Evolutionary conservation across 2,113 vertebrate species (phyloP).

Genomic region (Callorhinus ursinus): DNA sequence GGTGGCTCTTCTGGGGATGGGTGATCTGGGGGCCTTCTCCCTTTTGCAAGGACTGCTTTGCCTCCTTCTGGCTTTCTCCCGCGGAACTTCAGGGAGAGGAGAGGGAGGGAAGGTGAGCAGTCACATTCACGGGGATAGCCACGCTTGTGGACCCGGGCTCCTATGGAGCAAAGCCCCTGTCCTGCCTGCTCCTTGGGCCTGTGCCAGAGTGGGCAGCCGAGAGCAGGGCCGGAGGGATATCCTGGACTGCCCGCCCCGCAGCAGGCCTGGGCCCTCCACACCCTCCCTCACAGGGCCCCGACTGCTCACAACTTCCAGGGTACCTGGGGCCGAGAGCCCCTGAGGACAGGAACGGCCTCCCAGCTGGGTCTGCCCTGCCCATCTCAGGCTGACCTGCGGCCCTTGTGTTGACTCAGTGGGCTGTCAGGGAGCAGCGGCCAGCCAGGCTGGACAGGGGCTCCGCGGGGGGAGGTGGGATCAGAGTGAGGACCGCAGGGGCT

Average conservation of each 20-base stretch:
- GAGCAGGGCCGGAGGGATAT: too few species aligned
- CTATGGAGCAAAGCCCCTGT: rapidly evolving
- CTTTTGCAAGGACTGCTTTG: slow-evolving; percentile 44
- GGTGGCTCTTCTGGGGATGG: background rate
- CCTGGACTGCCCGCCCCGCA: background rate
- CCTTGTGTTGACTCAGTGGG: background rate
- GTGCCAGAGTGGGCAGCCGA: rapidly evolving
- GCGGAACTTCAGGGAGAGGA: slow-evolving; percentile 54
- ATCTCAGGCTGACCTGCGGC: rapidly evolving
- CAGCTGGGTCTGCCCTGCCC: background rate
- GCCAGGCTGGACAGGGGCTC: rapidly evolving
- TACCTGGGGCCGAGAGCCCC: background rate
- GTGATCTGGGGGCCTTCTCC: background rate
- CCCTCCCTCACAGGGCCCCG: background rate
- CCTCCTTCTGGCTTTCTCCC: background rate
- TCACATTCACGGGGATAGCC: rapidly evolving
- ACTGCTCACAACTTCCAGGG: rapidly evolving
- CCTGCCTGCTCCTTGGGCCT: background rate
- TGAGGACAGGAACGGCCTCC: background rate
- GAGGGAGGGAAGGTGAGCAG: background rate
- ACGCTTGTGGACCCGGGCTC: rapidly evolving
- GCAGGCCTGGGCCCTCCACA: background rate
- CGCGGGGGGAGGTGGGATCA: background rate
- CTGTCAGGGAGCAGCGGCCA: rapidly evolving
- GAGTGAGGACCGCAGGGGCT: background rate